Evolutionary conservation across 2,888 invertebrate species (phyloP).

Genomic region (Melanargia galathea): DNA sequence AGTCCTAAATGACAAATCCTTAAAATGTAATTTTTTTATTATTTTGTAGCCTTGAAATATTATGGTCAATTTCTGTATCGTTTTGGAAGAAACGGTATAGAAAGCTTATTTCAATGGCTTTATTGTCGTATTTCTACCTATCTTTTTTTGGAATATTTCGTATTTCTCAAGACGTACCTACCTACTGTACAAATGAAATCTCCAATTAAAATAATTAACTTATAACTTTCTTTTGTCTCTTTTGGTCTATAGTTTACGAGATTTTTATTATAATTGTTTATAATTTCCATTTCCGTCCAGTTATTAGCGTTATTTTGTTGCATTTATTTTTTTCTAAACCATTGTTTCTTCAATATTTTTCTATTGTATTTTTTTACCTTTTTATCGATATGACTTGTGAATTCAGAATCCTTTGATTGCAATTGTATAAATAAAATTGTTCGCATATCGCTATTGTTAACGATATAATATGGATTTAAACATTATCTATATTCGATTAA

Average conservation of each 20-base stretch:
- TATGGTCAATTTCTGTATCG: neutral
- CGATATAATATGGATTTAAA: neutral
- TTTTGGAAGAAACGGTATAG: neutral
- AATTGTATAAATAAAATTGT: neutral
- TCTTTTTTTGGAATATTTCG: neutral
- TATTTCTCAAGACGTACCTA: neutral
- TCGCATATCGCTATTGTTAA: conserved; percentile 14
- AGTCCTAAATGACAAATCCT: neutral
- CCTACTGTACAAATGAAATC: neutral
- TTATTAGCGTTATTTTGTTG: conserved; percentile 20
- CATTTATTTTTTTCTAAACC: conserved; percentile 28
- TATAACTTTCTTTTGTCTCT: conserved; percentile 4
- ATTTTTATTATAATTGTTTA: conserved; percentile 18
- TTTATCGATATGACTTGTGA: too few relatives aligned
- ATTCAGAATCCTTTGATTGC: neutral
- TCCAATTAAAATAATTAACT: neutral
- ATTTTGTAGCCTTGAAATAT: neutral
- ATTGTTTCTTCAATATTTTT: neutral
- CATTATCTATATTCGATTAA: neutral
- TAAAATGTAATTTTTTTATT: neutral
- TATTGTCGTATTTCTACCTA: neutral
- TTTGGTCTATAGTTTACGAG: neutral
- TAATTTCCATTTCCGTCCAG: conserved; percentile 39
- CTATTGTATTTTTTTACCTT: neutral
- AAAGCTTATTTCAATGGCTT: neutral